These are phyloP conservation scores for Atrina japonica DNA, from an alignment of 2,888 invertebrate genomes.

Conservation along the genomic window DNA sequence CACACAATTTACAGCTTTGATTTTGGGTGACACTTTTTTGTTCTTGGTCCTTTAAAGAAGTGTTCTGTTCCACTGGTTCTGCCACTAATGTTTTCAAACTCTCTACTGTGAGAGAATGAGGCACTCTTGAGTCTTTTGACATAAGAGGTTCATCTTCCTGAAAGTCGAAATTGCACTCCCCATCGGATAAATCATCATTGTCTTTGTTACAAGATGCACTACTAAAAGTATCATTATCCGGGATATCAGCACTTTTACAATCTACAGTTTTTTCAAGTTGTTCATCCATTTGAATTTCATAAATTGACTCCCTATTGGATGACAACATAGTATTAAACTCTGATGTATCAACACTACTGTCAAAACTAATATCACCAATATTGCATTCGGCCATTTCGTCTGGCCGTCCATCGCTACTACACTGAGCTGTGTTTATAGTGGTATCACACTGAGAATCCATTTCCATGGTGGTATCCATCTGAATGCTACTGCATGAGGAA, in stretches of 20 bases:
- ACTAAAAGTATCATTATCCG: constrained; percentile 75
- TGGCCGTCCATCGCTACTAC: constrained; percentile 36
- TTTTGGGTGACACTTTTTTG: constrained; percentile 34
- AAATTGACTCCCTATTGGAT: constrained; percentile 73
- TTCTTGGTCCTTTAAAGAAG: constrained; percentile 10
- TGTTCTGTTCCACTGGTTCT: constrained; percentile 33
- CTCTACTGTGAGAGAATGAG: constrained; percentile 51
- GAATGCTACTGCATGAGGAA: constrained; percentile 54
- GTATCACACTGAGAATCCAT: constrained; percentile 40
- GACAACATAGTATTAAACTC: constrained; percentile 26
- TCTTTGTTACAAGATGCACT: constrained; percentile 69
- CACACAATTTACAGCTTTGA: constrained; percentile 43
- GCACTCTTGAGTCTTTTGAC: constrained; percentile 47
- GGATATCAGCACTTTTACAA: constrained; percentile 60
- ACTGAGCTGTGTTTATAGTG: constrained; percentile 21
- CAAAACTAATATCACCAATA: constrained; percentile 68
- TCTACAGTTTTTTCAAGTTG: constrained; percentile 67
- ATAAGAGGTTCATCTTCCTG: constrained; percentile 49
- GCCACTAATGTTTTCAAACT: constrained; percentile 59
- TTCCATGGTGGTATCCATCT: constrained; percentile 50
- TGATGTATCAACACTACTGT: constrained; percentile 65
- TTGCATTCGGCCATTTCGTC: constrained; percentile 50
- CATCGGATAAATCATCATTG: constrained; percentile 50
- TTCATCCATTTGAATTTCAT: constrained; percentile 78
- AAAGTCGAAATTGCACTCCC: constrained; percentile 27